These are phyloP conservation scores for Holacanthus passer DNA, from an alignment of 2,113 vertebrate species.

Conservation along the genomic window DNA sequence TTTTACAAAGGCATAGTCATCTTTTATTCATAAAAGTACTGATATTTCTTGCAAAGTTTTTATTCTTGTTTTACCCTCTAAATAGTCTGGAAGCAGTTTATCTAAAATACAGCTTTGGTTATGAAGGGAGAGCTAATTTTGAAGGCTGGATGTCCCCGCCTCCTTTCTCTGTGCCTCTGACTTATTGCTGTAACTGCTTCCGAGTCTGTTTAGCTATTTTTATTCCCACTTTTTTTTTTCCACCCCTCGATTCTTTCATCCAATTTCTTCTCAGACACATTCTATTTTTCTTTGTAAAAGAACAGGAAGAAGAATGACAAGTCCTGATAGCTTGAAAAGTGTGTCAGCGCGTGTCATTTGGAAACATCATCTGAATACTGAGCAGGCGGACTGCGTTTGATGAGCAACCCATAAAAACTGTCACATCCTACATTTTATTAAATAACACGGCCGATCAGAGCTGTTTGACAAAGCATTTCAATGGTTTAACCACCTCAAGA, in stretches of 20 bases:
- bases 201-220: conserved; percentile 76
- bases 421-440: conserved; percentile 42
- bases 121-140: conserved; percentile 56
- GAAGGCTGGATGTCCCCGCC: conserved; percentile 58
- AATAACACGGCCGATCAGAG: conserved; percentile 20
- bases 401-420: conserved; percentile 45
- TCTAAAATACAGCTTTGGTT: neutral
- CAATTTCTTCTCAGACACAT: conserved; percentile 70
- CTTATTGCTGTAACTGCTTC: conserved; percentile 68
- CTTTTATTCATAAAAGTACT: conserved; percentile 16
- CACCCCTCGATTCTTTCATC: conserved; percentile 69
- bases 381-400: conserved; percentile 54
- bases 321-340: conserved; percentile 71
- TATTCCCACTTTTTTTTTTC: conserved; percentile 60
- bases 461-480: neutral
- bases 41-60: neutral
- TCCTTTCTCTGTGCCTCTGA: conserved; percentile 44
- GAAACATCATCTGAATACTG: conserved; percentile 58
- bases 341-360: conserved; percentile 67
- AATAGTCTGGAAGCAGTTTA: conserved; percentile 13
- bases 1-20: conserved; percentile 47
- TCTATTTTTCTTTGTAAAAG: conserved; percentile 73
- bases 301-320: conserved; percentile 65
- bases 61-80: conserved; percentile 21
- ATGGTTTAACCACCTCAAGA: neutral